Base-by-base conservation (phyloP, 53 echinoderm and acorn worm species). In the Holothuria leucospilota region DNA sequence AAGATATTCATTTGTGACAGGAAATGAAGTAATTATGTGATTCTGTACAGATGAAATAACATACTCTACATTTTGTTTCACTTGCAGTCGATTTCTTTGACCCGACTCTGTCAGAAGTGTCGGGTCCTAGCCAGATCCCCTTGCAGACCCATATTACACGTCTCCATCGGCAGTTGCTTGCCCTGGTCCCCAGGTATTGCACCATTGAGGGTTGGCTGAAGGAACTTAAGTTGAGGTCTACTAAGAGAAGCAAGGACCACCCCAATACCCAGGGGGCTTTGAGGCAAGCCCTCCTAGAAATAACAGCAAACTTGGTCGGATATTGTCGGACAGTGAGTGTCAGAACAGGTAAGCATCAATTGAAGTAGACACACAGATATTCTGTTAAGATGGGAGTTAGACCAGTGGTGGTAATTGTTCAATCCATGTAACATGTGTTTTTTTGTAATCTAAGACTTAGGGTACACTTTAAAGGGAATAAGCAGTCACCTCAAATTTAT, bases 111-210 rank as follows among this genome's bases (percentile, higher is more conserved):
- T 39, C 71, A 25, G 88, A 91, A 18, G 71, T 59, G 14, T 63
- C 86, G 4, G 89, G 86, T 59, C 85, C 90, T 41, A 68, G 90
- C 56, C 90, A 91, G 68, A 77, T 95, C 38, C 94, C 93, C 40
- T 64, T 95, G 21, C 95, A 95, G 92, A 92, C 95, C 51, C 99
- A 99, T 56, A 72, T 99, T 46, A 95, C 91, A 40, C 92, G 99
- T 20, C 90, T 99, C 77, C 99, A 99, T 61, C 93, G 99, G 8
- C 95, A 99, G 88, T 85, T 99, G 52, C 86, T 99, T 34, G 95
- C 99, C 46, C 87, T 99, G 78, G 92, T 99, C 15, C 99, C 95
- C 0, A 72, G 95, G 12, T 99, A 88, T 89, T 90, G 92, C 70
- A 63, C 90, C 82, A 89, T 95, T 10, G 99, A 99, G 75, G 87